These are phyloP conservation scores for Dryoscopus gambensis DNA, from an alignment of 2,113 vertebrate genomes.

Conservation along the genomic window DNA sequence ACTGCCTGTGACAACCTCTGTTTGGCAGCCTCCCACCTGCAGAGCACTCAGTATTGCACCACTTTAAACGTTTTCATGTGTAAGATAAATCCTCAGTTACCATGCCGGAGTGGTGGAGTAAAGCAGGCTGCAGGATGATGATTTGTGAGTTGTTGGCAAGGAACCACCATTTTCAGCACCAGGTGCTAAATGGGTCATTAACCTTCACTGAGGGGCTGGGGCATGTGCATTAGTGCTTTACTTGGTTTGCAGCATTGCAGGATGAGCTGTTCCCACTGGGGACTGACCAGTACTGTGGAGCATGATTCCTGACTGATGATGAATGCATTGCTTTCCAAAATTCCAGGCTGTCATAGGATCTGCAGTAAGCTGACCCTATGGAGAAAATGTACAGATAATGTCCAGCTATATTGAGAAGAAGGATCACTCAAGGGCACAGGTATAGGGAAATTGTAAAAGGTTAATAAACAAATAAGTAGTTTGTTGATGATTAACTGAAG, in stretches of 20 bases:
- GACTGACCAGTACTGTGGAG: not conserved
- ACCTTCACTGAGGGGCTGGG: not conserved
- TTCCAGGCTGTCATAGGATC: not conserved
- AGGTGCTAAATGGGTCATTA: not conserved
- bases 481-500: not conserved
- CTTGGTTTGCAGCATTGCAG: not conserved
- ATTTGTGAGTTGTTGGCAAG: not conserved
- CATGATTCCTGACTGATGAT: not conserved
- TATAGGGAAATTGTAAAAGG: not conserved
- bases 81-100: not conserved
- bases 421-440: not conserved
- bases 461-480: not conserved
- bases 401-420: not conserved
- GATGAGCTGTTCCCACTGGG: not conserved
- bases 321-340: not conserved
- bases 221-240: fast-evolving
- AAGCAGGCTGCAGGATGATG: not conserved
- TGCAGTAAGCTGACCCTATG: not conserved
- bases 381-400: not conserved
- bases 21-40: not conserved
- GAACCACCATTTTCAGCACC: not conserved
- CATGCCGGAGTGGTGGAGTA: not conserved
- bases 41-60: not conserved
- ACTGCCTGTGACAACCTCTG: not conserved
- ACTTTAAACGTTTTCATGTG: not conserved